phyloP scores from a whole-genome alignment of 2,113 vertebrate genomes.

The Laticauda laticaudata region DNA sequence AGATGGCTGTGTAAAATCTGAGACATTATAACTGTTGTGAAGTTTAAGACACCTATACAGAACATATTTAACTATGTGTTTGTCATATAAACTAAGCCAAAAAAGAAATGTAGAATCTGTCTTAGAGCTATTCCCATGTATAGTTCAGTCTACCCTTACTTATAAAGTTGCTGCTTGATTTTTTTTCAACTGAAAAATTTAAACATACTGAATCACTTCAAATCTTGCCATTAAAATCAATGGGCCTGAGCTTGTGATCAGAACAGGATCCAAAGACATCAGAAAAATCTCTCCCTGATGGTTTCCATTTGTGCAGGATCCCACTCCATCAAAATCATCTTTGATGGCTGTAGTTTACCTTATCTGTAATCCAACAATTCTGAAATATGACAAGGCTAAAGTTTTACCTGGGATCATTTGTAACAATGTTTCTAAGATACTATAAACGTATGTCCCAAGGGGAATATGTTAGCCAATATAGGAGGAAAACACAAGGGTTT shows the following conservation, averaged over 20 bases:
- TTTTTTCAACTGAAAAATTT: neutral
- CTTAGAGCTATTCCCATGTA: conserved; percentile 20
- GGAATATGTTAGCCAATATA: neutral
- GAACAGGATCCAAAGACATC: neutral
- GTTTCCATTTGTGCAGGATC: neutral
- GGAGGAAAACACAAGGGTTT: neutral
- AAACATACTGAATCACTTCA: neutral
- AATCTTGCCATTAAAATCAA: neutral
- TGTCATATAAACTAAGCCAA: conserved; percentile 66
- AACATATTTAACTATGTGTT: conserved; percentile 56
- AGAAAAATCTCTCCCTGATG: neutral
- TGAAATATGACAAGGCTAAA: neutral
- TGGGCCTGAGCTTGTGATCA: neutral
- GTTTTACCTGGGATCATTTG: neutral
- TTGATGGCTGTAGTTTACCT: neutral
- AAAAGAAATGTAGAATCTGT: conserved; percentile 53
- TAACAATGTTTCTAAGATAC: neutral
- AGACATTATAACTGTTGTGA: conserved; percentile 64
- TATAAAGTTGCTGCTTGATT: conserved; percentile 38
- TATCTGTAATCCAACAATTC: neutral
- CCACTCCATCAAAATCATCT: neutral
- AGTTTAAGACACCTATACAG: conserved; percentile 63
- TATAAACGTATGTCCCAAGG: neutral
- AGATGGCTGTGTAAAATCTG: conserved; percentile 70
- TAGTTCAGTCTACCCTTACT: conserved; percentile 24